These are phyloP conservation scores for Acronicta alni DNA, from an alignment of 2,888 invertebrate genomes.

Conservation along the genomic window DNA sequence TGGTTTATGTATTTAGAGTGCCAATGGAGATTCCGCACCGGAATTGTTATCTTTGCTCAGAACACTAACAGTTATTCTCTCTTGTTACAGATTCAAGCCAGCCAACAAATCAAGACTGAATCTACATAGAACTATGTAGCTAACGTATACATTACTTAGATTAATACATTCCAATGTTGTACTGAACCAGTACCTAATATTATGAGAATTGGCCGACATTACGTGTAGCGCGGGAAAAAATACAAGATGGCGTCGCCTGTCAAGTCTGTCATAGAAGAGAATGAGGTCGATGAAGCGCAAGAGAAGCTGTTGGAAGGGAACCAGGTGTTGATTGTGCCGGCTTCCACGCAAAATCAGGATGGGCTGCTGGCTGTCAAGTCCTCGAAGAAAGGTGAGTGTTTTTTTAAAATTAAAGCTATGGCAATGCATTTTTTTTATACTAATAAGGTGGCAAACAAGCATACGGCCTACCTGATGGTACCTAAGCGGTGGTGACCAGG, in stretches of 20 bases:
- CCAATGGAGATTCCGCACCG: too few species aligned
- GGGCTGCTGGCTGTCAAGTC: constrained; percentile 73
- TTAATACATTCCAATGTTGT: constrained; percentile 52
- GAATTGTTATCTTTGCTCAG: neutral
- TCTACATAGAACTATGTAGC: constrained; percentile 59
- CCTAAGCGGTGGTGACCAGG: too few species aligned
- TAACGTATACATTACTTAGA: constrained; percentile 47
- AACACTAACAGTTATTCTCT: constrained; percentile 11
- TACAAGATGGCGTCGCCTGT: constrained; percentile 75
- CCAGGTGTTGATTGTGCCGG: constrained; percentile 67
- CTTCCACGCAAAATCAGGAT: constrained; percentile 55
- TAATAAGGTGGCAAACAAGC: too few species aligned
- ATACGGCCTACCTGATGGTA: too few species aligned
- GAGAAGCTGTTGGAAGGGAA: constrained; percentile 75
- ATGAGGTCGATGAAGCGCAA: constrained; percentile 74
- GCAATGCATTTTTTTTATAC: too few species aligned
- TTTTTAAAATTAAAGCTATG: neutral
- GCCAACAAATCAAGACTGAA: constrained; percentile 57
- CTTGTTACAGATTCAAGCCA: constrained; percentile 56
- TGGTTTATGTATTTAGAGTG: too few species aligned
- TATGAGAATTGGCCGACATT: constrained; percentile 60
- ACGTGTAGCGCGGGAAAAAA: constrained; percentile 53
- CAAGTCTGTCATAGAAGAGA: constrained; percentile 66
- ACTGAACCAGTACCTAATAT: constrained; percentile 26
- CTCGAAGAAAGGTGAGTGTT: constrained; percentile 81